Evolutionary conservation across 2,113 vertebrate species (phyloP), one percentile per base, ranked within the genome.

Genomic region (Spilogale gracilis): DNA sequence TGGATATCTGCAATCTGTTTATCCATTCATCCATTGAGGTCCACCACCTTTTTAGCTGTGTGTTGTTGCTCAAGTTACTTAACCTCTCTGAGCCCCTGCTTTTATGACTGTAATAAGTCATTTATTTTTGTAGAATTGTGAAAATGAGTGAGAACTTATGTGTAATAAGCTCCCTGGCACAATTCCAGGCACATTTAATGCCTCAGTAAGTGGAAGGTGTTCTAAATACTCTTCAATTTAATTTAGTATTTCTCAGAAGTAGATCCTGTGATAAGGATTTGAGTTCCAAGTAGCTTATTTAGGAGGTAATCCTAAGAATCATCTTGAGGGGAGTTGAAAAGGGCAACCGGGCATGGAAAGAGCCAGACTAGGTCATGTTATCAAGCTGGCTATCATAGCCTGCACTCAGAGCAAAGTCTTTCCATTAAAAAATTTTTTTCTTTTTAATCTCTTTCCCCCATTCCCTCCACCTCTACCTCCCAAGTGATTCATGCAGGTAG

Each of bases 121-220:
- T 45, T 71, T 32, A 50, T 25, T 4, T 13, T 78, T 12, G 58
- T 50, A 52, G 67, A 58, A 7, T 30, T 58, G 12, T 69, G 7
- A 63, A 43, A 54, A 32, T 1, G 27, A n/a, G 9, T 6, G 45
- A 30, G 20, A 21, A 2, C 20, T 9, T 2, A 6, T 1, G 6
- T 9, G 5, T 12, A 11, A 45, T 17, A 11, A 45, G 20, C 81
- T 16, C 25, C 45, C 45, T 43, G 71, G 54, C 17, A 38, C 45
- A 30, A 13, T 17, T 32, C 27, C 13, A 32, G 85, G 63, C 12
- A 6, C 25, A 4, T n/a, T n/a, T 43, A 25, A 52, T 27, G 50
- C 10, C 50, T 76, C 32, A 45, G 0, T 6, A 5, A 54, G 43
- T 6, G 30, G 38, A 67, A 73, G 43, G 27, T 58, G 0, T 17